A percentile compares a stretch with the other conserved stretches of the same genome.
These are phyloP conservation scores for Acronicta leporina DNA, from an alignment of 2,888 invertebrate species.

Conservation along the genomic window DNA sequence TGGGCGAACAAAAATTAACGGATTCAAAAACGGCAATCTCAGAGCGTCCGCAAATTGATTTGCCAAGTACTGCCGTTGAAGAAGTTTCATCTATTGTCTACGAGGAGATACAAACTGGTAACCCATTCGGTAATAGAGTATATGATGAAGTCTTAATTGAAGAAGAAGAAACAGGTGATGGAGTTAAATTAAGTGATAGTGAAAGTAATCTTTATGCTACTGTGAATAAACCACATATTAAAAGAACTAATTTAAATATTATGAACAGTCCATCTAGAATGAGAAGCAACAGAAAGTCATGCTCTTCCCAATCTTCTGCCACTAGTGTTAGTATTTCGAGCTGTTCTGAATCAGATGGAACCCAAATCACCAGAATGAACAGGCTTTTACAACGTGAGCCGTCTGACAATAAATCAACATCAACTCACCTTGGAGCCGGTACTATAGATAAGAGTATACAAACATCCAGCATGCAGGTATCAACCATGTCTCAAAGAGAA, in stretches of 20 bases:
- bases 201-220: slow-evolving; percentile 84
- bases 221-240: slow-evolving; percentile 82
- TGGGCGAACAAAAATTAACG: slow-evolving; percentile 80
- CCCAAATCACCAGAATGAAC: slow-evolving; percentile 86
- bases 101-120: slow-evolving; percentile 77
- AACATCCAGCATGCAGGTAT: slow-evolving; percentile 89
- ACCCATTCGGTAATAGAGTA: slow-evolving; percentile 78
- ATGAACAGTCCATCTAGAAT: slow-evolving; percentile 84
- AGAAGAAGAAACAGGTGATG: slow-evolving; percentile 83
- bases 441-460: slow-evolving; percentile 93
- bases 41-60: slow-evolving; percentile 85
- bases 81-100: slow-evolving; percentile 77
- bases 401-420: slow-evolving; percentile 83
- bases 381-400: slow-evolving; percentile 76
- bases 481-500: slow-evolving; percentile 80
- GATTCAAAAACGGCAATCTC: slow-evolving; percentile 66
- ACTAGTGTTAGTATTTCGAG: slow-evolving; percentile 88
- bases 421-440: slow-evolving; percentile 86
- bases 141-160: slow-evolving; percentile 84
- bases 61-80: slow-evolving; percentile 87
- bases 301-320: slow-evolving; percentile 85
- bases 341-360: slow-evolving; percentile 88
- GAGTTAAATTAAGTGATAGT: slow-evolving; percentile 79
- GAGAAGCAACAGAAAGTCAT: slow-evolving; percentile 79
- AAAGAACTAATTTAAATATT: slow-evolving; percentile 86